Conservation (phyloP, 2,113 vertebrate species). For the Holacanthus passer region DNA sequence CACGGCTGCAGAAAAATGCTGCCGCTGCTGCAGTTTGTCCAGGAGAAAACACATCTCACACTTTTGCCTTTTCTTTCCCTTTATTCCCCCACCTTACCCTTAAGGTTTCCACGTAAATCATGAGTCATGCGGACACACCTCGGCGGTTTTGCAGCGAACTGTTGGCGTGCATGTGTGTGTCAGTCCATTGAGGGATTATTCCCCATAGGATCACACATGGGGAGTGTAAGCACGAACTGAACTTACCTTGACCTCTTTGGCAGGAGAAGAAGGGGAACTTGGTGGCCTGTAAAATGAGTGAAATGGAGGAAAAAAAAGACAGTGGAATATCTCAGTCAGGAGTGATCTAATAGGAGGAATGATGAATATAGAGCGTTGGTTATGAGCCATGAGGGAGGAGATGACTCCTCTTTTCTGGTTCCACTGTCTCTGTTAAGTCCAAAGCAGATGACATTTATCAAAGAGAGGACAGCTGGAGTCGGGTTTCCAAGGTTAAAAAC, state of each 20-base stretch:
- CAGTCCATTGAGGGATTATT: slow-evolving; percentile 38
- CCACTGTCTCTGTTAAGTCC: slow-evolving; percentile 48
- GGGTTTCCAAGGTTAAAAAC: slow-evolving; percentile 49
- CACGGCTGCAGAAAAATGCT: slow-evolving; percentile 26
- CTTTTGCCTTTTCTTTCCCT: neutral
- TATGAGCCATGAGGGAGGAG: slow-evolving; percentile 52
- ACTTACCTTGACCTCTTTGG: slow-evolving; percentile 68
- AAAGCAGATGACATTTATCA: slow-evolving; percentile 64
- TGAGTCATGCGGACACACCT: slow-evolving; percentile 52
- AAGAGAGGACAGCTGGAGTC: slow-evolving; percentile 40
- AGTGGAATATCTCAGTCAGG: slow-evolving; percentile 50
- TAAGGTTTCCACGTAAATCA: slow-evolving; percentile 40
- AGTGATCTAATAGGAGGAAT: slow-evolving; percentile 64
- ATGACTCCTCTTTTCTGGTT: slow-evolving; percentile 62
- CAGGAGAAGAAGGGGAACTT: slow-evolving; percentile 34
- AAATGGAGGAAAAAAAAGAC: neutral
- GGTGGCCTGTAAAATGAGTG: slow-evolving; percentile 32
- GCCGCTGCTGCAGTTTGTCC: slow-evolving; percentile 38
- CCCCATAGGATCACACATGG: slow-evolving; percentile 34
- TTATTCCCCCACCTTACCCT: neutral
- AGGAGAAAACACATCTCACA: slow-evolving; percentile 9
- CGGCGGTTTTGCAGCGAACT: slow-evolving; percentile 21
- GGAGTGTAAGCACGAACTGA: slow-evolving; percentile 50
- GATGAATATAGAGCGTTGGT: slow-evolving; percentile 57
- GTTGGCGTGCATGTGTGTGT: neutral